A percentile compares a stretch with the other conserved stretches of the same genome.
Conservation (phyloP, 2,888 invertebrate genomes). For the Diplolepis rosae region DNA sequence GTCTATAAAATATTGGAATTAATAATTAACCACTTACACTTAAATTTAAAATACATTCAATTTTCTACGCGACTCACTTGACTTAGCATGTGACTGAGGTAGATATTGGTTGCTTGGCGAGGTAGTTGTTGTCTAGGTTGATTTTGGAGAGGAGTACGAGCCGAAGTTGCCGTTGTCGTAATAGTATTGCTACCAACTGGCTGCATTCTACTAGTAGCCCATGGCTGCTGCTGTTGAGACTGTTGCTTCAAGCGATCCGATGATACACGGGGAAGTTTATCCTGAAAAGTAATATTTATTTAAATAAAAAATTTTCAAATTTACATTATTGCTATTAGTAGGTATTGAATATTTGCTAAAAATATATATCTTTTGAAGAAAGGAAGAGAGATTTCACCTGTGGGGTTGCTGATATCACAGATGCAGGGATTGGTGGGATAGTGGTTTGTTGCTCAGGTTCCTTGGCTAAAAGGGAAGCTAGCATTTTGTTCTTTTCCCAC, state of each 20-base stretch:
- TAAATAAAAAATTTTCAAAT: constrained; percentile 19
- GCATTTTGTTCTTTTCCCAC: constrained; percentile 89
- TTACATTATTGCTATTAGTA: too few relatives aligned
- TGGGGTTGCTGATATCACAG: constrained; percentile 81
- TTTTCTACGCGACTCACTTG: constrained; percentile 57
- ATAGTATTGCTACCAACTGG: constrained; percentile 64
- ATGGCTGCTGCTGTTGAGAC: constrained; percentile 72
- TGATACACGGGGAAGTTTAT: constrained; percentile 77
- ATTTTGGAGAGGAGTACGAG: constrained; percentile 69
- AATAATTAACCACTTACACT: too few relatives aligned
- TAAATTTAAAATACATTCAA: too few relatives aligned
- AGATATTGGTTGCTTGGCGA: constrained; percentile 72
- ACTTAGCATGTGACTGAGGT: constrained; percentile 71
- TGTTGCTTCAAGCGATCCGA: constrained; percentile 57
- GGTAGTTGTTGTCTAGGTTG: constrained; percentile 72
- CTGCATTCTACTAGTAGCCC: constrained; percentile 66
- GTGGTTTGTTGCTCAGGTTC: constrained; percentile 82
- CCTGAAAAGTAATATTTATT: constrained; percentile 62
- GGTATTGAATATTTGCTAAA: background rate
- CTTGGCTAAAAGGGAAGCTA: constrained; percentile 87
- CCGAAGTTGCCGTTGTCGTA: constrained; percentile 64
- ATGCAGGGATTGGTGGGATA: constrained; percentile 78
- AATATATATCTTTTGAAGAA: background rate
- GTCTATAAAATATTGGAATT: constrained; percentile 24
- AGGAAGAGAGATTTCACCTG: constrained; percentile 72